Base-by-base conservation (phyloP, 2,888 invertebrate species). In the Scotopteryx bipunctaria region DNA sequence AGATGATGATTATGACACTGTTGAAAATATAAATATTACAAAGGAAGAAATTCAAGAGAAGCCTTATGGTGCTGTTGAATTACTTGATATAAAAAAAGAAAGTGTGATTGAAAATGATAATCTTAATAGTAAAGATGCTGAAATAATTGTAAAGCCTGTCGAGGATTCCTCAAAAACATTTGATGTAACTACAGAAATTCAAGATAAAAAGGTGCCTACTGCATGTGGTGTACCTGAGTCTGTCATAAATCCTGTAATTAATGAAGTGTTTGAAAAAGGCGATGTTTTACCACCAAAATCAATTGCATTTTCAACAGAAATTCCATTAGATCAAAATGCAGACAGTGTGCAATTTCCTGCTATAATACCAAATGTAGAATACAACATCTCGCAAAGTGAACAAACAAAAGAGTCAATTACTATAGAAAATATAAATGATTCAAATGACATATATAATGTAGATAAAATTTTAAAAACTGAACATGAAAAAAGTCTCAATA, bases 361-460 rank as follows among this genome's bases (percentile, higher is more conserved):
- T 8, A 42, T 25, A 40, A 5, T n/a, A 32, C 15, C 8, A 46
- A n/a, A 8, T 8, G 13, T n/a, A 17, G 33, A 47, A 25, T 9
- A 23, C 3, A 29, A 14, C 23, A 31, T 9, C 15, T n/a, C 23
- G 2, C 13, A 17, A n/a, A 13, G 35, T 5, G 23, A 49, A 36
- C 3, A 2, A 2, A 29, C 5, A 8, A 19, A 40, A 1, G 35
- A 21, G 14, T 9, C 23, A 5, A 4, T 31, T 11, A 6, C 9
- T 27, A 47, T 31, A 23, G 43, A 42, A 37, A 43, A 15, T 9
- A 0, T 2, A 19, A 43, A 44, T 33, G 5, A 16, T n/a, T 31
- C 36, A 11, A 50, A 43, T 37, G 23, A 31, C 36, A 15, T 14
- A 0, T 31, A 23, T 29, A 4, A 19, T 3, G 31, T 11, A n/a